Evolutionary conservation across 2,113 vertebrate species (phyloP).

Genomic region (Oreochromis tanganicae): DNA sequence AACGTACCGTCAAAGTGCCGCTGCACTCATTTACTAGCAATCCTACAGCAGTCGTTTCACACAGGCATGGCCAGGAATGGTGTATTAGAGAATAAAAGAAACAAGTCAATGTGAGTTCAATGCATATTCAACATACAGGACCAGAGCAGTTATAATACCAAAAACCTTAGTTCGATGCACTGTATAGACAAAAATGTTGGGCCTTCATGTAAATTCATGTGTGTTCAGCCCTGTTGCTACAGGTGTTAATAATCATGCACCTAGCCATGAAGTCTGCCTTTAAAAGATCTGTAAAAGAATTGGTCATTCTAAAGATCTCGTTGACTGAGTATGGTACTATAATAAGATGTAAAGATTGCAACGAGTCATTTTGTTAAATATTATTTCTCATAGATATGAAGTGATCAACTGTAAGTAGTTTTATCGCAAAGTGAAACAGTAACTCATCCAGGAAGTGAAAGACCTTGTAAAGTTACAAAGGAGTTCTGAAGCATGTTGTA

Average conservation of each 20-base stretch:
- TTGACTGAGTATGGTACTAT: not conserved
- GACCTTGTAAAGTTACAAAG: not conserved
- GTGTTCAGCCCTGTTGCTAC: not conserved
- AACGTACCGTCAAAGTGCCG: not conserved
- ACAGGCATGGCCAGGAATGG: not conserved
- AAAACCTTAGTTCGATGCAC: not conserved
- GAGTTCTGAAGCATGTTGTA: not conserved
- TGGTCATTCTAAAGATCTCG: not conserved
- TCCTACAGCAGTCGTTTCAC: not conserved
- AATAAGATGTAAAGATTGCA: not conserved
- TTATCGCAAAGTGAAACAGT: not conserved
- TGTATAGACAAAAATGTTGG: not conserved
- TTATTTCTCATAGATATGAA: not conserved
- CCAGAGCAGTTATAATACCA: not conserved
- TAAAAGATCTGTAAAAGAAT: not conserved
- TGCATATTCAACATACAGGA: constrained; percentile 21
- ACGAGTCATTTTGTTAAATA: not conserved
- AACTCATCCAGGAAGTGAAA: not conserved
- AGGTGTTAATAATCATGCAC: not conserved
- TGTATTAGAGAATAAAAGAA: not conserved
- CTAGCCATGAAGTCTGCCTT: not conserved
- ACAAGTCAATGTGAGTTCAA: not conserved
- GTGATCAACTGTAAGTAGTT: not conserved
- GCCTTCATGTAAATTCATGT: not conserved
- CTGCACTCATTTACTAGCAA: not conserved